Evolutionary conservation across 2,797 vertebrate species (phyloP).

Genomic region (Pseudocheirus occidentalis): DNA sequence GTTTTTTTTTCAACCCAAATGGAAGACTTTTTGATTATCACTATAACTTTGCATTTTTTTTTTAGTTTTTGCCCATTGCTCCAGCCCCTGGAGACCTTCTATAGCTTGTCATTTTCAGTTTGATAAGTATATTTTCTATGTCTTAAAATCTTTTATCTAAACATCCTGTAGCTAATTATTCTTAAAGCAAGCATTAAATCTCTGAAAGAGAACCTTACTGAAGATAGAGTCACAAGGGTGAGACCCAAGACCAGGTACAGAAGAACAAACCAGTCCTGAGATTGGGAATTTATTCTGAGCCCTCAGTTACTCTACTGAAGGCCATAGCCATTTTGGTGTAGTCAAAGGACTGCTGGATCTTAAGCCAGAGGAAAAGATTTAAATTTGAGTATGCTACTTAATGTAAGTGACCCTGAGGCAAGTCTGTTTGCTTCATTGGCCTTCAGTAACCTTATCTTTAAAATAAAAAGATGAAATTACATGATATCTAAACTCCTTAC

Average conservation of each 20-base stretch:
- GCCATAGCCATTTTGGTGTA: not conserved
- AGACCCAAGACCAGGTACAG: not conserved
- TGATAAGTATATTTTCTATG: not conserved
- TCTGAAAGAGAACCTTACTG: not conserved
- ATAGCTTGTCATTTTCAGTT: not conserved
- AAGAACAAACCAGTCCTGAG: not conserved
- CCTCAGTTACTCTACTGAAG: not conserved
- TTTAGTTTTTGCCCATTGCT: not conserved
- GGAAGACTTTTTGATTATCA: not conserved
- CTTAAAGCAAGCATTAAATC: not conserved
- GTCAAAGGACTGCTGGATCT: not conserved
- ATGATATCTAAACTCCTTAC: not conserved
- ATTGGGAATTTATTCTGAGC: not conserved
- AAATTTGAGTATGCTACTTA: not conserved
- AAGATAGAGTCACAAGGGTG: not conserved
- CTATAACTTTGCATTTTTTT: not conserved
- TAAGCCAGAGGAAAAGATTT: not conserved
- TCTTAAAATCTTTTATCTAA: not conserved
- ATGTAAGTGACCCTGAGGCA: not conserved
- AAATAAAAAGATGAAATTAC: not conserved
- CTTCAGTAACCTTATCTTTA: not conserved
- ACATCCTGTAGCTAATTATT: not conserved
- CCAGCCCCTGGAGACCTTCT: too few relatives aligned
- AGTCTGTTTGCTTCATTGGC: not conserved
- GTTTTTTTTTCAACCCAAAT: not conserved